phyloP scores from a whole-genome alignment of 2,113 vertebrate species.

The Takifugu bimaculatus region DNA sequence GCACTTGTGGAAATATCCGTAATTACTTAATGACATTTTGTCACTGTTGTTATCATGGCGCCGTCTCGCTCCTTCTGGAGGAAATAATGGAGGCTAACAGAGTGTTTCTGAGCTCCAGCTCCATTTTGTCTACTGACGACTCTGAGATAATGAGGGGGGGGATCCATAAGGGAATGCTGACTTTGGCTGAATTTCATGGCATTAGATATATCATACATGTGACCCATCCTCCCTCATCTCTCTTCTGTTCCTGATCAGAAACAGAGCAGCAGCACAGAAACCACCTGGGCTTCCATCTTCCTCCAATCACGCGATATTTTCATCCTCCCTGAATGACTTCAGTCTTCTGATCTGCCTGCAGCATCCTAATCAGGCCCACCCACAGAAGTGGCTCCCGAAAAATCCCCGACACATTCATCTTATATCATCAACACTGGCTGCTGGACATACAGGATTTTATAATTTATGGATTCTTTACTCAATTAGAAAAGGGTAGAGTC shows the following conservation, averaged over 20 bases:
- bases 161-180: slow-evolving; percentile 23
- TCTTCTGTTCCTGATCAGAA: slow-evolving; percentile 1
- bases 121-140: slow-evolving; percentile 11
- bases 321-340: too few species aligned
- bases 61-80: neutral
- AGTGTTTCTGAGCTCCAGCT: slow-evolving; percentile 12
- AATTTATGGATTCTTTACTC: too few species aligned
- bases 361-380: too few species aligned
- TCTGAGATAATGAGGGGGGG: slow-evolving; percentile 22
- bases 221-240: slow-evolving; percentile 21
- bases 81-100: slow-evolving; percentile 1
- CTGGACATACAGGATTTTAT: too few species aligned
- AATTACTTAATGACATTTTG: neutral
- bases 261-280: too few species aligned
- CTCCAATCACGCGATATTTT: too few species aligned
- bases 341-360: too few species aligned
- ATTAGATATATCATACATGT: slow-evolving; percentile 51
- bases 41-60: neutral
- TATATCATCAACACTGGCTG: too few species aligned
- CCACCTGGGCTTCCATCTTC: too few species aligned
- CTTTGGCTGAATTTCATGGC: slow-evolving; percentile 47
- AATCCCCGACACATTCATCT: too few species aligned
- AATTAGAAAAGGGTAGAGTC: too few species aligned
- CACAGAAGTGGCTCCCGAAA: too few species aligned
- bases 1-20: neutral